Percentiles rank a stretch among this genome's conserved stretches.
Conservation (phyloP, 2,888 invertebrate species). For the Cheilosia vernalis region DNA sequence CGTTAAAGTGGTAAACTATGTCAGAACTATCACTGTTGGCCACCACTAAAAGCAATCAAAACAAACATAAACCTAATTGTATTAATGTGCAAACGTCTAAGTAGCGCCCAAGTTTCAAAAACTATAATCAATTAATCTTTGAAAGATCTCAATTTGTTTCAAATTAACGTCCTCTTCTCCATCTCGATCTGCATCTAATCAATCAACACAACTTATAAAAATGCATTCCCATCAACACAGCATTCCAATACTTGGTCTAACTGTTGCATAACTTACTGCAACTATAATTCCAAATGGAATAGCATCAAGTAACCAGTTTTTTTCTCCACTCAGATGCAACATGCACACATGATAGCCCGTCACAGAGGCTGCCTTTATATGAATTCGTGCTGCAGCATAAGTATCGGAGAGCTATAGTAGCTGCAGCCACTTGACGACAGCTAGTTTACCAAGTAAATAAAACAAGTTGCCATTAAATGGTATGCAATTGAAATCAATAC, state of each 20-base stretch:
- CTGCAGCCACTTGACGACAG: conserved; percentile 16
- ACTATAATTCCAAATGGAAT: conserved; percentile 27
- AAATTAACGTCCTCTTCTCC: too few relatives aligned
- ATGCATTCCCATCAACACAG: too few relatives aligned
- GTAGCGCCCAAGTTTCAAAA: too few relatives aligned
- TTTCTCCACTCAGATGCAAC: not conserved
- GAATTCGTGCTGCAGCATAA: not conserved
- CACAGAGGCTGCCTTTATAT: conserved; percentile 15
- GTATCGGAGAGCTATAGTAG: not conserved
- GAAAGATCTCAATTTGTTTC: too few relatives aligned
- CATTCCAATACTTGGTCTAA: not conserved
- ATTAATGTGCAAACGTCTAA: too few relatives aligned
- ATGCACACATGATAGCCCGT: not conserved
- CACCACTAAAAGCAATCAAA: too few relatives aligned
- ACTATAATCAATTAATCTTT: too few relatives aligned
- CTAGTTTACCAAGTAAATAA: conserved; percentile 43
- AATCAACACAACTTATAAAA: too few relatives aligned
- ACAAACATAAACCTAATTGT: too few relatives aligned
- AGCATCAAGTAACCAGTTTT: conserved; percentile 32
- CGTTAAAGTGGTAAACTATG: too few relatives aligned
- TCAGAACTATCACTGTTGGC: too few relatives aligned
- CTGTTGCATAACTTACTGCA: conserved; percentile 47
- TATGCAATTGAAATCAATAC: conserved; percentile 19
- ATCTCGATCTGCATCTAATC: too few relatives aligned
- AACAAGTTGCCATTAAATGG: conserved; percentile 29